Conservation (phyloP, 2,113 vertebrate species). For the Scomber japonicus region DNA sequence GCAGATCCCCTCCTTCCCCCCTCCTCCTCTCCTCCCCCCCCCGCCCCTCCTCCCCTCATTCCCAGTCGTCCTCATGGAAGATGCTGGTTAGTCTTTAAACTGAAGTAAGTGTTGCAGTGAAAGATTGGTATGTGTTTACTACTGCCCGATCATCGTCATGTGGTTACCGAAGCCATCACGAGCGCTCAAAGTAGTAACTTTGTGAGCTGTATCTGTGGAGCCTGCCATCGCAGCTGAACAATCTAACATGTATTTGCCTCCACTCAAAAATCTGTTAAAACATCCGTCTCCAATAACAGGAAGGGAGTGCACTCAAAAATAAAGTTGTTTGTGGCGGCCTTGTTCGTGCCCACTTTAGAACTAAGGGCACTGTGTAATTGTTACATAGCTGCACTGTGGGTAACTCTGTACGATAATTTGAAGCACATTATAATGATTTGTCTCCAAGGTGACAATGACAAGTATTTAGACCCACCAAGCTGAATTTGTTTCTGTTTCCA, state of each 20-base stretch:
- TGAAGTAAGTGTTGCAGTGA: constrained; percentile 20
- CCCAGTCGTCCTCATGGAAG: constrained; percentile 5
- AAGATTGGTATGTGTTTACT: constrained; percentile 60
- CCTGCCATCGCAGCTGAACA: constrained; percentile 68
- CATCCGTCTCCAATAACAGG: constrained; percentile 83
- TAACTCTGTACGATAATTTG: constrained; percentile 33
- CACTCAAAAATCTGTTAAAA: constrained; percentile 74
- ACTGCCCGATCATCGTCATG: constrained; percentile 43
- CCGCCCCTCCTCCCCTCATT: background rate
- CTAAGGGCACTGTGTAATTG: constrained; percentile 60
- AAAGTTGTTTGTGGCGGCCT: constrained; percentile 78
- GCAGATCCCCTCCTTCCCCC: background rate
- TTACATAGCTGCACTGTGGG: constrained; percentile 47
- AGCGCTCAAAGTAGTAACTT: constrained; percentile 34
- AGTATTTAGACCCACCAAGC: constrained; percentile 47
- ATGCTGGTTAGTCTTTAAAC: constrained; percentile 39
- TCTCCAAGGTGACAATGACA: constrained; percentile 52
- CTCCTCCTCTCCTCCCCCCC: background rate
- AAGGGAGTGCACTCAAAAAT: constrained; percentile 83
- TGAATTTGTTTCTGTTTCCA: constrained; percentile 32
- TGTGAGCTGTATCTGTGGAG: constrained; percentile 50
- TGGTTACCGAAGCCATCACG: constrained; percentile 45
- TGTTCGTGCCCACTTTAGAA: constrained; percentile 71
- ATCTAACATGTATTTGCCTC: constrained; percentile 66
- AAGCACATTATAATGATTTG: constrained; percentile 45